Base-by-base conservation (phyloP, 2,113 vertebrate species). In the Antechinus stuartii region DNA sequence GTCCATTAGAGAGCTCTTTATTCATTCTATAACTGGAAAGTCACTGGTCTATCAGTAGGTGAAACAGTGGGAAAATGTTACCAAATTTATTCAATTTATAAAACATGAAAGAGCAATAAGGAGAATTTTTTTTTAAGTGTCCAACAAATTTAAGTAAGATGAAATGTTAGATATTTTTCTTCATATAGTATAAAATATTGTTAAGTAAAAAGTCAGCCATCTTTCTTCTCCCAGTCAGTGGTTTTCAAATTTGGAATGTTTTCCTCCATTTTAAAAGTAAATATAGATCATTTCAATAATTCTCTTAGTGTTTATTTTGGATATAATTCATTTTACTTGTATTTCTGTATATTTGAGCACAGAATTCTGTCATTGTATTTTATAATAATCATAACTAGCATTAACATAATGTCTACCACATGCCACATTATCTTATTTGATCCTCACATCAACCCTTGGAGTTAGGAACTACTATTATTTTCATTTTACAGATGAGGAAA, bases 251-350 rank as follows among this genome's bases (percentile, higher is more conserved):
- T 19, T 84, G n/a, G n/a, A 84, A 19, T 84, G 68, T 84, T 84
- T 84, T 84, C n/a, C 6, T 84, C 6, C 19, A 84, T 84, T 84
- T 95, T 91, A 96, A 96, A 91, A 84, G 26, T 95, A 94, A 95
- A 96, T 95, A 27, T 95, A 91, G 25, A 55, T 2, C 50, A 47
- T 14, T 89, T 95, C 95, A 93, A 0, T 91, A 93, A 93, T 22
- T 91, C 52, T 92, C 54, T 92, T 92, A 90, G 53, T 42, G n/a
- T 68, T 94, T 91, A 90, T 50, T 93, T 94, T 95, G 50, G 56
- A 89, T 47, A 14, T 95, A 92, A 25, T 96, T 96, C 92, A 24
- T 92, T 93, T 92, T 49, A 57, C 92, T 35, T 95, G 12, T 49
- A 84, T 76, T n/a, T 76, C 68, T 23, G 35, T 84, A 42, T 19